These are phyloP conservation scores for Dascillus cervinus DNA, from an alignment of 2,888 invertebrate species.

Conservation along the genomic window DNA sequence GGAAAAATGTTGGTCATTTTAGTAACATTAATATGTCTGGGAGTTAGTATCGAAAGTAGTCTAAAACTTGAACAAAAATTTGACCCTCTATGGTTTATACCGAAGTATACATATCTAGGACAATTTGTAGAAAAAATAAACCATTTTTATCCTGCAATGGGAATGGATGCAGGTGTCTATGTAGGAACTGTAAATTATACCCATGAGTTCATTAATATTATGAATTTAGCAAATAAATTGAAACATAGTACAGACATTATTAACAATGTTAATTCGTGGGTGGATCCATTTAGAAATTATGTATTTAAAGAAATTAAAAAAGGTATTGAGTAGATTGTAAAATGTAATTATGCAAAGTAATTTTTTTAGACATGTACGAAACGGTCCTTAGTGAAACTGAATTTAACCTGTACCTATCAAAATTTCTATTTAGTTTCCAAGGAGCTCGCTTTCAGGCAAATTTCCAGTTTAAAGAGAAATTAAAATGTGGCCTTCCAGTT, in stretches of 20 bases:
- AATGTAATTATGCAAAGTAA: constrained; percentile 1
- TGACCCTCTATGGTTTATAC: constrained; percentile 74
- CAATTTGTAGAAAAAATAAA: constrained; percentile 51
- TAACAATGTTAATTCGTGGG: constrained; percentile 54
- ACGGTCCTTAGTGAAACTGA: constrained; percentile 45
- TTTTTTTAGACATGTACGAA: constrained; percentile 42
- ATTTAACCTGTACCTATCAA: constrained; percentile 57
- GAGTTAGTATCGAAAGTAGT: constrained; percentile 55
- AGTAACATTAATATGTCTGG: constrained; percentile 51
- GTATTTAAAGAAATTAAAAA: constrained; percentile 50
- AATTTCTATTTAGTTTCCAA: constrained; percentile 60
- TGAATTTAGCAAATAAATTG: constrained; percentile 48
- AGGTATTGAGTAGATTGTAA: constrained; percentile 41
- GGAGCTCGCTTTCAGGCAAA: constrained; percentile 63
- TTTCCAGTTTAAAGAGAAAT: constrained; percentile 53
- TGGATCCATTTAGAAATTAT: constrained; percentile 56
- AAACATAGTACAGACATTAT: constrained; percentile 48
- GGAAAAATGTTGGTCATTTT: constrained; percentile 58
- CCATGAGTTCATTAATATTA: constrained; percentile 51
- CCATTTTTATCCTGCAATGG: constrained; percentile 58
- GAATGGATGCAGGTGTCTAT: constrained; percentile 55
- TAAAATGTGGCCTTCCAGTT: constrained; percentile 55
- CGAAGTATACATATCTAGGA: constrained; percentile 59
- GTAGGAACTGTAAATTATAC: constrained; percentile 61
- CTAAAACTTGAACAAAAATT: constrained; percentile 66